These are phyloP conservation scores for Fregetta grallaria DNA, from an alignment of 2,113 vertebrate species.

Conservation along the genomic window DNA sequence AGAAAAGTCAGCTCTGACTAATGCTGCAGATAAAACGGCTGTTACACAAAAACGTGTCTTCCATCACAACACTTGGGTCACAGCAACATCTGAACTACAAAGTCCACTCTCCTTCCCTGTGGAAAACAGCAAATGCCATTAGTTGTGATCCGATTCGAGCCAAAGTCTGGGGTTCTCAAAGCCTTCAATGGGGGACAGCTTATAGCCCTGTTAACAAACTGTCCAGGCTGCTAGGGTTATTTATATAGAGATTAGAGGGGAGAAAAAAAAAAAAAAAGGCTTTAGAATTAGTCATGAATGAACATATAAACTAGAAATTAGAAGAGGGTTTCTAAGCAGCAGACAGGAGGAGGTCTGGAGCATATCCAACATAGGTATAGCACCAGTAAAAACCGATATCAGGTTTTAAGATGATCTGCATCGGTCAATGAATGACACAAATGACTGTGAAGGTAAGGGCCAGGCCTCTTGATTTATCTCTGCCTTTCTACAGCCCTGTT, in stretches of 20 bases:
- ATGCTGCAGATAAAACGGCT: constrained; percentile 22
- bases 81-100: constrained; percentile 24
- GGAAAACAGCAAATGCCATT: neutral
- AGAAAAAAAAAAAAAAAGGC: neutral
- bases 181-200: neutral
- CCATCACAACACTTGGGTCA: neutral
- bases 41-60: neutral
- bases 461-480: constrained; percentile 17
- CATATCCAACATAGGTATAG: neutral
- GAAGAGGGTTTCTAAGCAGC: neutral
- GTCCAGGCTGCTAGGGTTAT: neutral
- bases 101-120: neutral
- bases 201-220: neutral
- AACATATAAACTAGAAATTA: neutral
- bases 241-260: neutral
- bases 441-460: neutral
- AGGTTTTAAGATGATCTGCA: neutral
- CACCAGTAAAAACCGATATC: neutral
- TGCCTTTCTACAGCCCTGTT: constrained; percentile 29
- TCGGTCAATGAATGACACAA: constrained; percentile 13
- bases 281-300: neutral
- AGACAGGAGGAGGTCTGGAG: neutral
- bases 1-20: constrained; percentile 39
- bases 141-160: neutral
- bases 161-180: neutral